A percentile compares a stretch with the other conserved stretches of the same genome.
Conservation (phyloP, 2,797 vertebrate species). For the Meda fulgida region DNA sequence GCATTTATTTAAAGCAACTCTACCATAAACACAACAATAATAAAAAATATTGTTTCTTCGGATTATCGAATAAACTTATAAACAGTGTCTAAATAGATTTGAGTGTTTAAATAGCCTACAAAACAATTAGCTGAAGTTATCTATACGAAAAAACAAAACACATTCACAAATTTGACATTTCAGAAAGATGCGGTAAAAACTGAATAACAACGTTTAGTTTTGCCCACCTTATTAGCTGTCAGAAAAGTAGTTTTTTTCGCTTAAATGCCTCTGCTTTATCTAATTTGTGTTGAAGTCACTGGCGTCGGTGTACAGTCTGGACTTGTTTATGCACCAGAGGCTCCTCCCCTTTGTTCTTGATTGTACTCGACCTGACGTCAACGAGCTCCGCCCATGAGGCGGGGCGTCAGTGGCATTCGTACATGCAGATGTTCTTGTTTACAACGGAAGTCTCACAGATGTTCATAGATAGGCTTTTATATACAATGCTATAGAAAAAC, state of each 20-base stretch:
- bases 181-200: background rate
- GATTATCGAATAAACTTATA: background rate
- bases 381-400: conserved; percentile 48
- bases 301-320: conserved; percentile 22
- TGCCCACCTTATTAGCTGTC: conserved; percentile 17
- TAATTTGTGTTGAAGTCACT: background rate
- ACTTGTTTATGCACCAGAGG: conserved; percentile 73
- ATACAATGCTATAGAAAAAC: background rate
- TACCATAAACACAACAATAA: background rate
- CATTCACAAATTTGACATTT: background rate
- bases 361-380: conserved; percentile 52
- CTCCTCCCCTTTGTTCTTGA: conserved; percentile 40
- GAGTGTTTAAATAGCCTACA: background rate
- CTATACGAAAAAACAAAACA: background rate
- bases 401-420: background rate
- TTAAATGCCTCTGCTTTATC: background rate
- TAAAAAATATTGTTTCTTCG: background rate
- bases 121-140: background rate
- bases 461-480: background rate
- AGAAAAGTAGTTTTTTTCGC: background rate
- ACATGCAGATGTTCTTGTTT: conserved; percentile 23
- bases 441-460: background rate
- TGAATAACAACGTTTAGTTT: background rate
- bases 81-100: background rate
- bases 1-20: background rate